A percentile compares a stretch with the other conserved stretches of the same genome.
phyloP scores from a whole-genome alignment of 2,797 vertebrate genomes.

The Benthosema pterotum region DNA sequence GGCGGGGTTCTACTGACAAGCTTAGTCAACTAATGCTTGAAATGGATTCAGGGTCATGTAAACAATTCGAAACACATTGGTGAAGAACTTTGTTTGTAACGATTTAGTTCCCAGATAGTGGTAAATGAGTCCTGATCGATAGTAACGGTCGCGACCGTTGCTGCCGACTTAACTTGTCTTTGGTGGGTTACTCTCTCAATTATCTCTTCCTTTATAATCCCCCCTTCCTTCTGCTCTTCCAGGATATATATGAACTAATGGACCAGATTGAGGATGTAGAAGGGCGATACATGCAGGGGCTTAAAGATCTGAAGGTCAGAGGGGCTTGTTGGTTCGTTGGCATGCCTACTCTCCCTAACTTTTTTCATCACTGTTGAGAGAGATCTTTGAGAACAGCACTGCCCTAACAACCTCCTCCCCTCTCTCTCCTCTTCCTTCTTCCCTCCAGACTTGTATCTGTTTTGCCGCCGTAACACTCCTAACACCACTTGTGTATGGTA shows the following conservation, averaged over 20 bases:
- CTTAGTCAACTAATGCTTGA: too few relatives aligned
- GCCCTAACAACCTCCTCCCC: conserved; percentile 33
- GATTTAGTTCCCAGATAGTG: too few relatives aligned
- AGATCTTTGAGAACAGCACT: conserved; percentile 1
- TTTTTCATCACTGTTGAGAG: too few relatives aligned
- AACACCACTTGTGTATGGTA: conserved; percentile 33
- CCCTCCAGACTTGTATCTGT: conserved; percentile 4
- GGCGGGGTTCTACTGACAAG: too few relatives aligned
- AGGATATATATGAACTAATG: conserved; percentile 99
- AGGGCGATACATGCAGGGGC: conserved; percentile 99
- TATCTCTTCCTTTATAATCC: conserved; percentile 43
- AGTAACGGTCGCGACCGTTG: too few relatives aligned
- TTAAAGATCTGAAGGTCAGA: conserved; percentile 99
- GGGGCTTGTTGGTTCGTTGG: conserved; percentile 83
- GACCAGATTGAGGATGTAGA: conserved; percentile 99
- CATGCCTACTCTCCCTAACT: conserved; percentile 71
- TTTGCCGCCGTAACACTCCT: conserved; percentile 30
- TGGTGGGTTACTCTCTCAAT: conserved; percentile 64
- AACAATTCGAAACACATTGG: too few relatives aligned
- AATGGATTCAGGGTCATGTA: too few relatives aligned
- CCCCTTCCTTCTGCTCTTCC: conserved; percentile 89
- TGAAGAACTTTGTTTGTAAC: too few relatives aligned
- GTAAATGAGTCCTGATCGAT: too few relatives aligned
- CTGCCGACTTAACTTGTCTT: conserved; percentile 45
- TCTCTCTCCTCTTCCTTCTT: conserved; percentile 12